phyloP scores from a whole-genome alignment of 2,797 vertebrate species.

The Scomberomorus guttatus region DNA sequence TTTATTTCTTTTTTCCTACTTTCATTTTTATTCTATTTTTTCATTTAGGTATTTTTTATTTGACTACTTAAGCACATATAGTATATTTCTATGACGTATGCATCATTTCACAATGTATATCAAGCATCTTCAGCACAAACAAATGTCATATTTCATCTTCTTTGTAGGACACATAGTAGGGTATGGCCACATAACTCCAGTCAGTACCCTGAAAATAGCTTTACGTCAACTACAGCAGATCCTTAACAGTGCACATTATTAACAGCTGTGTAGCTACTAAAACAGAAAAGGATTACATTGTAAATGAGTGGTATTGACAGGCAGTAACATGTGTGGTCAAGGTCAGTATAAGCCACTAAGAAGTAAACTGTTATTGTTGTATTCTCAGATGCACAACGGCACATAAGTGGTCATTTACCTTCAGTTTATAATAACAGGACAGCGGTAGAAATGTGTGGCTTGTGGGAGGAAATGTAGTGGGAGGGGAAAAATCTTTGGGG shows the following conservation, averaged over 20 bases:
- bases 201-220: constrained; percentile 20
- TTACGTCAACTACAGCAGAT: background rate
- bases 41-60: no score
- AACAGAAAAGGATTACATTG: constrained; percentile 2
- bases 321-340: background rate
- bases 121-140: background rate
- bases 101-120: background rate
- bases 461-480: background rate
- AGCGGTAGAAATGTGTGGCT: constrained; percentile 8
- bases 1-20: no score
- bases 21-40: no score
- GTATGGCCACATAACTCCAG: background rate
- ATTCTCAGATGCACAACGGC: constrained; percentile 6
- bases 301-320: background rate
- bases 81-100: no score
- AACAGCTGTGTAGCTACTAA: constrained; percentile 32
- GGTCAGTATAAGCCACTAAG: background rate
- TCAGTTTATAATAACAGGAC: constrained; percentile 11
- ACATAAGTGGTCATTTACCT: background rate
- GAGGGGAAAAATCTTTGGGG: background rate
- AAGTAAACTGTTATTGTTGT: constrained; percentile 4
- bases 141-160: no score
- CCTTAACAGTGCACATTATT: constrained; percentile 21
- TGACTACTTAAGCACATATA: no score
- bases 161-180: background rate